phyloP scores from a whole-genome alignment of 2,888 invertebrate species.

The Frankliniella fusca region DNA sequence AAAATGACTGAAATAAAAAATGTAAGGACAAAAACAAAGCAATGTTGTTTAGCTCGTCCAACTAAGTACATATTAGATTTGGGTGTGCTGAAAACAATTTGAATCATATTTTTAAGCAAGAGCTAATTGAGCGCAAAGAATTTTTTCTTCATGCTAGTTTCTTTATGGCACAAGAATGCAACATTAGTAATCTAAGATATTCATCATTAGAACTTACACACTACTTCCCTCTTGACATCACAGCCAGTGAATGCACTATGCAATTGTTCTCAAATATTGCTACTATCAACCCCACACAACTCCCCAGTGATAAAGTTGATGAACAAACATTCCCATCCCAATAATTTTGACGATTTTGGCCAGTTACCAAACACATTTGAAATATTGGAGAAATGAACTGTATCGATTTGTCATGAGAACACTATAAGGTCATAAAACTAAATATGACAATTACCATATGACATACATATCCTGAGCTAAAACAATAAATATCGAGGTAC shows the following conservation, averaged over 20 bases:
- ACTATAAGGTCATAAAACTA: conserved; percentile 18
- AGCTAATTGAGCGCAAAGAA: conserved; percentile 20
- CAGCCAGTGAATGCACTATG: conserved; percentile 24
- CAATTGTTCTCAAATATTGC: conserved; percentile 9
- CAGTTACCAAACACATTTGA: not conserved
- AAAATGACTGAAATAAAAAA: not conserved
- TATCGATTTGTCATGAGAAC: conserved; percentile 19
- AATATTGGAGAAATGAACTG: conserved; percentile 8
- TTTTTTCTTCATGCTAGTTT: not conserved
- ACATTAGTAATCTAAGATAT: conserved; percentile 6
- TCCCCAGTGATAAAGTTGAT: not conserved
- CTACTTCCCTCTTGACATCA: conserved; percentile 22
- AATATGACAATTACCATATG: conserved; percentile 14
- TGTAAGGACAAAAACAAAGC: not conserved
- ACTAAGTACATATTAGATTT: not conserved
- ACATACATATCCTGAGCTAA: conserved; percentile 23
- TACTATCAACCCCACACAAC: conserved; percentile 1
- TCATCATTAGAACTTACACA: conserved; percentile 13
- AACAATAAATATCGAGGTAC: conserved; percentile 21
- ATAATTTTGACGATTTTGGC: conserved; percentile 1
- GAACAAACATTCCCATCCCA: not conserved
- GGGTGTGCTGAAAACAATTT: not conserved
- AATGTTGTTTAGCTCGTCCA: not conserved
- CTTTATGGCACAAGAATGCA: conserved; percentile 24
- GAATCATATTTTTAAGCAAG: not conserved